Evolutionary conservation across 2,888 invertebrate genomes (phyloP), one percentile per base, ranked within the genome.

Genomic region (Mesoligia furuncula): DNA sequence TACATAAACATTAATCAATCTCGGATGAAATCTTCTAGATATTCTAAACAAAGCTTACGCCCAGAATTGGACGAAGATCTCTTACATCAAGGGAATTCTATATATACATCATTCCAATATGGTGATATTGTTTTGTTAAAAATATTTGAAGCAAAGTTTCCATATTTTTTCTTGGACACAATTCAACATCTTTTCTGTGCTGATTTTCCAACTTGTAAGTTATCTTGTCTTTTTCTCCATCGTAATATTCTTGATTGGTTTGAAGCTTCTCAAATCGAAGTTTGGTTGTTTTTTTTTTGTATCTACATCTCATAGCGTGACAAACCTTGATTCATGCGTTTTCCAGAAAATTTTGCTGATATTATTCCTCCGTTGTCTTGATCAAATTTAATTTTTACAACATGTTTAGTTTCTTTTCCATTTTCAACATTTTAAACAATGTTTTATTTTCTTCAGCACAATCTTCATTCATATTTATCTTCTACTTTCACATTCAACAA

Each of bases 11-110:
- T 48, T 20, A 51, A 42, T 51, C 51, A 27, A 64, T 82, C 75
- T 9, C 9, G 0, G 13, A 13, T 31, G 13, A 31, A 54, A 64
- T 75, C 85, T 67, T 80, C 75, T 36, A 9, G n/a, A 6, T 81
- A 1, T 36, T 42, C 11, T 17, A 20, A 17, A 65, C 17, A 81
- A 42, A 24, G 15, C 13, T 66, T 24, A 27, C 9, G 27, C 15
- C 20, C 36, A 24, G 15, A 51, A 42, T 8, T 66, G 20, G 17
- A n/a, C 15, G 2, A 27, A 64, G 13, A 6, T 24, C 15, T 51
- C 42, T 51, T 9, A 42, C 15, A 13, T 15, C 45, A 8, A 65
- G 31, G 3, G 6, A 1, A 17, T 76, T 62, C 20, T 54, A 15
- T 5, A 15, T 5, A 9, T 31, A n/a, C 24, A 48, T 39, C 39